Percentiles rank a stretch among this genome's conserved stretches.
Evolutionary conservation across 2,888 invertebrate genomes (phyloP).

Genomic region (Gortyna flavago): DNA sequence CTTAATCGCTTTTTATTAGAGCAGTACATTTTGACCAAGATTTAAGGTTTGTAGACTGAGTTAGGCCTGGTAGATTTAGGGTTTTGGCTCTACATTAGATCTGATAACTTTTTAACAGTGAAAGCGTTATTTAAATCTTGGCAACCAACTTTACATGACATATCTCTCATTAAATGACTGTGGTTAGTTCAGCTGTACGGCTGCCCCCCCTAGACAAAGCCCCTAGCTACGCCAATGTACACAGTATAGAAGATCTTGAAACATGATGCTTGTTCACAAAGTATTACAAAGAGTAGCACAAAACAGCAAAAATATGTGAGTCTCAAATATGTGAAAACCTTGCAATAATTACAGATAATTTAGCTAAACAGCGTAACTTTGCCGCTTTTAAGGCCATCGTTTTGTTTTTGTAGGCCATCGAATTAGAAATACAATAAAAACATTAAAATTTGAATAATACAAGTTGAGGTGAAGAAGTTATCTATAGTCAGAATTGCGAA

Average conservation of each 20-base stretch:
- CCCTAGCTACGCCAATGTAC: not conserved
- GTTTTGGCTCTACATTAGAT: too few species aligned
- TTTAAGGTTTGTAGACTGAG: too few species aligned
- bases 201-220: too few species aligned
- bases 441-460: slow-evolving; percentile 9
- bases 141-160: too few species aligned
- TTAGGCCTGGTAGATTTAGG: too few species aligned
- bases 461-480: slow-evolving; percentile 11
- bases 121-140: too few species aligned
- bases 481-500: slow-evolving; percentile 5
- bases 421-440: slow-evolving; percentile 1
- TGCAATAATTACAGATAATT: slow-evolving; percentile 32
- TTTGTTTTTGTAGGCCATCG: slow-evolving; percentile 34
- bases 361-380: slow-evolving; percentile 6
- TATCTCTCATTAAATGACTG: too few species aligned
- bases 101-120: too few species aligned
- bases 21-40: too few species aligned
- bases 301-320: slow-evolving; percentile 3
- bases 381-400: slow-evolving; percentile 23
- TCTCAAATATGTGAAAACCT: slow-evolving; percentile 6
- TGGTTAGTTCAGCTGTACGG: too few species aligned
- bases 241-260: slow-evolving; percentile 29
- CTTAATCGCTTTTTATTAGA: too few species aligned
- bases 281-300: slow-evolving; percentile 6
- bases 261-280: slow-evolving; percentile 40